Evolutionary conservation across 2,797 vertebrate genomes (phyloP).

Genomic region (Loriculus beryllinus): DNA sequence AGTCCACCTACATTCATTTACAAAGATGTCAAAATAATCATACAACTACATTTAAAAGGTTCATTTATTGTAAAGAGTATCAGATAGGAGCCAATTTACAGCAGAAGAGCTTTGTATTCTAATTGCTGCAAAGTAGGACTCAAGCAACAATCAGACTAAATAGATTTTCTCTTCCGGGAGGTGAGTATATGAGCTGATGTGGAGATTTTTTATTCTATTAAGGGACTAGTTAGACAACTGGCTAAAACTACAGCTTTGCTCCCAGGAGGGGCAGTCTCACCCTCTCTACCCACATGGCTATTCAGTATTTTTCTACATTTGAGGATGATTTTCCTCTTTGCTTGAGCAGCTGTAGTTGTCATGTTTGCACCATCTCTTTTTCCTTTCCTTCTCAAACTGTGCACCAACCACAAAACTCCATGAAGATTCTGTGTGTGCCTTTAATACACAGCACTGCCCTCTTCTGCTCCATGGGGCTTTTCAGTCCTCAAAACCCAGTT

Average conservation of each 20-base stretch:
- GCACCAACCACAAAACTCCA: not conserved
- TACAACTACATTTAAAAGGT: not conserved
- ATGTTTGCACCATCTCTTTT: not conserved
- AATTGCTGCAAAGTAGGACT: slow-evolving; percentile 9
- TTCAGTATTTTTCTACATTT: not conserved
- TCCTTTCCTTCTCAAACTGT: not conserved
- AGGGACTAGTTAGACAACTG: not conserved
- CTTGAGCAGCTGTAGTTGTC: not conserved
- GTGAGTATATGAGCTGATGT: not conserved
- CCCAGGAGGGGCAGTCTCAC: not conserved
- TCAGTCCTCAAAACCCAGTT: not conserved
- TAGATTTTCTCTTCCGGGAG: not conserved
- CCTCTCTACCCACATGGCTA: not conserved
- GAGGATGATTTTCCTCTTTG: not conserved
- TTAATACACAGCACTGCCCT: not conserved
- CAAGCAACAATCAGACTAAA: not conserved
- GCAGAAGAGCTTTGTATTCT: not conserved
- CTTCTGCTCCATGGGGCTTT: not conserved
- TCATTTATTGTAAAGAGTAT: not conserved
- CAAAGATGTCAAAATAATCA: slow-evolving; percentile 20
- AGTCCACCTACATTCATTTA: not conserved
- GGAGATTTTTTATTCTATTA: not conserved
- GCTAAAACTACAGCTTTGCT: not conserved
- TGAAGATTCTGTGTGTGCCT: not conserved
- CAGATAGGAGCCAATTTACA: slow-evolving; percentile 11